These are phyloP conservation scores for Drosophila persimilis DNA, from an alignment of 1,140 invertebrate genomes.

Conservation along the genomic window DNA sequence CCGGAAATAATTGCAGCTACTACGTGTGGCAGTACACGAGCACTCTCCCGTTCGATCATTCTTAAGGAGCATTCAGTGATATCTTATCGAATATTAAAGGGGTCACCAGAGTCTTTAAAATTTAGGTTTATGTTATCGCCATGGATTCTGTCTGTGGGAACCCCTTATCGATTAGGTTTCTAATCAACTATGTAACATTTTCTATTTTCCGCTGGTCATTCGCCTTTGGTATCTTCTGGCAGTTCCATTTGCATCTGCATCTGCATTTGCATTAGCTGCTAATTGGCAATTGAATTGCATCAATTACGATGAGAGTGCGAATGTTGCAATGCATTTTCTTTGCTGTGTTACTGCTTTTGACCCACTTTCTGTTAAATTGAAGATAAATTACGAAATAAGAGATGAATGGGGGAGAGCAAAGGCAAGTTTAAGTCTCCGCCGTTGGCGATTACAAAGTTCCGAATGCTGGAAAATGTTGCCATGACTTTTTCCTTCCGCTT, in stretches of 20 bases:
- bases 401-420: constrained; percentile 1
- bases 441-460: background rate
- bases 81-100: too few species aligned
- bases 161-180: too few species aligned
- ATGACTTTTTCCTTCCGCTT: constrained; percentile 39
- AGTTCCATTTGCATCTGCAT: background rate
- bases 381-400: constrained; percentile 34
- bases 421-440: constrained; percentile 26
- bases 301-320: constrained; percentile 41
- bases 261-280: constrained; percentile 37
- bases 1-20: too few species aligned
- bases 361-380: constrained; percentile 50
- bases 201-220: too few species aligned
- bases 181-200: too few species aligned
- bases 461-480: constrained; percentile 61
- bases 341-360: constrained; percentile 44
- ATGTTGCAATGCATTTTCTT: constrained; percentile 46
- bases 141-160: too few species aligned
- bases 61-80: too few species aligned
- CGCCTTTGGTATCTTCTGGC: background rate
- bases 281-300: constrained; percentile 72
- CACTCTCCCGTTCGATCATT: too few species aligned
- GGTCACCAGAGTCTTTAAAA: too few species aligned
- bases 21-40: too few species aligned
- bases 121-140: too few species aligned